Evolutionary conservation across 2,797 vertebrate genomes (phyloP).

Genomic region (Enteromius treurensis): DNA sequence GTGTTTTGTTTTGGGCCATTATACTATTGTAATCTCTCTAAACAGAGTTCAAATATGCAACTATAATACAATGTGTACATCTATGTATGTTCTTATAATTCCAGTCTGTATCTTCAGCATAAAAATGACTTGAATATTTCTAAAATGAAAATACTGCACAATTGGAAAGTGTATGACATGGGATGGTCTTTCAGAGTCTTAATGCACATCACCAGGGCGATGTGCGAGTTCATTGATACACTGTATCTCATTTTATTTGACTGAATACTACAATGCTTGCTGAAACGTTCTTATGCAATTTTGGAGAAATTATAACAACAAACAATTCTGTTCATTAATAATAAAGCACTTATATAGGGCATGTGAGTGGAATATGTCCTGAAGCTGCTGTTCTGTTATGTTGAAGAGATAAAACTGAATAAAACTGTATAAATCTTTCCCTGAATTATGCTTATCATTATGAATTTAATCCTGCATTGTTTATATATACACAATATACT

Average conservation of each 20-base stretch:
- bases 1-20: background rate
- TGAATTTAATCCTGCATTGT: background rate
- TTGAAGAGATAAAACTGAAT: conserved; percentile 36
- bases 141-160: background rate
- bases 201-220: background rate
- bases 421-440: conserved; percentile 20
- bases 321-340: background rate
- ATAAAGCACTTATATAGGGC: conserved; percentile 7
- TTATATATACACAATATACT: background rate
- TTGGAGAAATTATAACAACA: background rate
- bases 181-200: background rate
- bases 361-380: conserved; percentile 12
- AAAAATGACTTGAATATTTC: conserved; percentile 6
- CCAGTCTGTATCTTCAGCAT: background rate
- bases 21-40: background rate
- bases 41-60: background rate
- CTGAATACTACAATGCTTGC: background rate
- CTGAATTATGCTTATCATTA: background rate
- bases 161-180: background rate
- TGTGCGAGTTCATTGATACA: background rate
- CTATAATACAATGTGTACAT: background rate
- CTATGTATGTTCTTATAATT: background rate
- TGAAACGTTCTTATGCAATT: conserved; percentile 1
- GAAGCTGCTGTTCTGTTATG: conserved; percentile 14
- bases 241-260: conserved; percentile 21